These are phyloP conservation scores for Drosophila paramelanica DNA, from an alignment of 2,888 invertebrate species.

Conservation along the genomic window DNA sequence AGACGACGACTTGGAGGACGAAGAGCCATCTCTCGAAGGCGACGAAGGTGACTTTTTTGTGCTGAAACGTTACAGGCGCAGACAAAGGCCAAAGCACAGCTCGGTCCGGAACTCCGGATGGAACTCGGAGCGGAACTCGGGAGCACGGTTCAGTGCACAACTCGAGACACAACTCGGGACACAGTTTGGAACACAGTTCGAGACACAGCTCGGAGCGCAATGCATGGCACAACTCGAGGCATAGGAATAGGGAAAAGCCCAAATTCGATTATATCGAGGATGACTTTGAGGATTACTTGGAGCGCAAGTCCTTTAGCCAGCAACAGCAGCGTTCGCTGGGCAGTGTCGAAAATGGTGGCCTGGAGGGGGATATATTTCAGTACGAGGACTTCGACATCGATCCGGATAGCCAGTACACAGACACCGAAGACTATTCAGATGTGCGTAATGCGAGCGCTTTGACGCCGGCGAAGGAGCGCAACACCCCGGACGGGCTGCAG, in stretches of 20 bases:
- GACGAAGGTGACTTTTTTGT: constrained; percentile 79
- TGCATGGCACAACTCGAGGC: constrained; percentile 3
- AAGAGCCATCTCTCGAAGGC: constrained; percentile 23
- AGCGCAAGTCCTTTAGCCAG: constrained; percentile 26
- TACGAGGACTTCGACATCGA: constrained; percentile 83
- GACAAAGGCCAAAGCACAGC: constrained; percentile 29
- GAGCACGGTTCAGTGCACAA: background rate
- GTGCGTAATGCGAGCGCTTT: constrained; percentile 55
- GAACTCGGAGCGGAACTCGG: background rate
- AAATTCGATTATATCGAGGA: constrained; percentile 50
- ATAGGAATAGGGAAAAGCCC: constrained; percentile 4
- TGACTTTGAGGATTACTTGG: constrained; percentile 70
- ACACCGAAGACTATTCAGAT: constrained; percentile 76
- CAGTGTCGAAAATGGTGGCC: constrained; percentile 38
- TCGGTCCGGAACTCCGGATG: background rate
- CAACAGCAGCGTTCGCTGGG: constrained; percentile 51
- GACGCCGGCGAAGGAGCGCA: constrained; percentile 73
- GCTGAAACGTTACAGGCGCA: constrained; percentile 64
- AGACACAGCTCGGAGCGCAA: background rate
- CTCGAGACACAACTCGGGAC: background rate
- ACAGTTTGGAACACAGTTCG: constrained; percentile 1
- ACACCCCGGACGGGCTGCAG: constrained; percentile 78
- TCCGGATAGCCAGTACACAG: constrained; percentile 54
- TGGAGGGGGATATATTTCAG: constrained; percentile 81
- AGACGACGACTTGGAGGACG: constrained; percentile 28